Percentiles rank a stretch among this genome's conserved stretches.
Conservation (phyloP, 2,888 invertebrate genomes). For the Spilarctia lutea region DNA sequence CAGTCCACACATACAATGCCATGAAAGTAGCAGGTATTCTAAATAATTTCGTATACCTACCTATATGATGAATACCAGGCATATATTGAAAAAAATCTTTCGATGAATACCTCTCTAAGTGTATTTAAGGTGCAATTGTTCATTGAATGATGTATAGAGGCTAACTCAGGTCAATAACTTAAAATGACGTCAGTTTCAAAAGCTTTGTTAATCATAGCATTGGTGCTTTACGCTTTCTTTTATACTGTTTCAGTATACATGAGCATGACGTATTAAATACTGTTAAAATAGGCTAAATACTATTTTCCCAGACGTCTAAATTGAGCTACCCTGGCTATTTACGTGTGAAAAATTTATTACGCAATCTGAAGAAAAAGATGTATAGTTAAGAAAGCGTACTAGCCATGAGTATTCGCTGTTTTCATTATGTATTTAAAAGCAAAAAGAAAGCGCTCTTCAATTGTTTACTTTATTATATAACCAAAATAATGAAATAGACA, state of each 20-base stretch:
- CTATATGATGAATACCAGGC: slow-evolving; percentile 18
- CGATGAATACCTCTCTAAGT: slow-evolving; percentile 29
- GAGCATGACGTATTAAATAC: background rate
- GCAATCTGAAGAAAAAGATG: background rate
- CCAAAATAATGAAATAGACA: background rate
- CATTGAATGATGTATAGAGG: slow-evolving; percentile 39
- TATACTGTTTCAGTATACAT: slow-evolving; percentile 12
- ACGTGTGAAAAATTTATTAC: background rate
- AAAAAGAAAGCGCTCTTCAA: background rate
- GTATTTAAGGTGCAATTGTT: slow-evolving; percentile 26
- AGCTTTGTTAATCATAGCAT: slow-evolving; percentile 55
- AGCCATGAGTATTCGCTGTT: background rate
- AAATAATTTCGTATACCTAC: slow-evolving; percentile 30
- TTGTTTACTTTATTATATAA: background rate
- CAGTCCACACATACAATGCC: slow-evolving; percentile 22
- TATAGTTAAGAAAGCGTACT: background rate
- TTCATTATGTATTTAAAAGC: background rate
- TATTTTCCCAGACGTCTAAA: background rate
- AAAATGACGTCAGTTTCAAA: slow-evolving; percentile 61
- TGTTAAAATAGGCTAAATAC: background rate
- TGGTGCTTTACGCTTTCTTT: slow-evolving; percentile 34
- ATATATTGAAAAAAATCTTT: slow-evolving; percentile 20
- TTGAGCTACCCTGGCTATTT: background rate
- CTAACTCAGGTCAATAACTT: slow-evolving; percentile 66
- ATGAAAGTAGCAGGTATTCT: slow-evolving; percentile 51